Conservation (phyloP, 2,888 invertebrate genomes). For the Noctua janthina region DNA sequence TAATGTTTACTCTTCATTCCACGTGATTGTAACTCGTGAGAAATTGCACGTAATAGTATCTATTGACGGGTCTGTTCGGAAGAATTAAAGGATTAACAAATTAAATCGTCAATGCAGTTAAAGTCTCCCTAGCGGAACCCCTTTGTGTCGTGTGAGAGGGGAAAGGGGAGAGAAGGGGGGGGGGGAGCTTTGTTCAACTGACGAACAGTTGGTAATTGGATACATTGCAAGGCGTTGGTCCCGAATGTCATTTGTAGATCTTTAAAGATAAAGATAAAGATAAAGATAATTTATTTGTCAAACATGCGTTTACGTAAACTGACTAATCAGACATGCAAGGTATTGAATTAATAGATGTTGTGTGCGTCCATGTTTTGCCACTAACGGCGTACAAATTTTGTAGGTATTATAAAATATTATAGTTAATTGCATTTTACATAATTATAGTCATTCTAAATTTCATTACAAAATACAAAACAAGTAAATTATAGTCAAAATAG, state of each 20-base stretch:
- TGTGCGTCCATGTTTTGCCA: too few relatives aligned
- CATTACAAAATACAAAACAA: too few relatives aligned
- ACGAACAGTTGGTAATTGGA: slow-evolving; percentile 34
- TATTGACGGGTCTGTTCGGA: slow-evolving; percentile 40
- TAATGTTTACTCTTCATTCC: background rate
- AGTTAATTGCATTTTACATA: too few relatives aligned
- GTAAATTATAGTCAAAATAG: too few relatives aligned
- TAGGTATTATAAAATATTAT: too few relatives aligned
- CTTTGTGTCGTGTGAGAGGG: slow-evolving; percentile 22
- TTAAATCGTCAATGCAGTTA: slow-evolving; percentile 46
- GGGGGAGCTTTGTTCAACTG: slow-evolving; percentile 12
- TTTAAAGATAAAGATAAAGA: too few relatives aligned
- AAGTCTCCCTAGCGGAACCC: slow-evolving; percentile 26
- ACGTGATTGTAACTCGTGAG: background rate
- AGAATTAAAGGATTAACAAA: slow-evolving; percentile 53
- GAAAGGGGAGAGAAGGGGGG: background rate
- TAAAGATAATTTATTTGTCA: too few relatives aligned
- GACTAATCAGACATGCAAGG: too few relatives aligned
- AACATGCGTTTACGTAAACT: too few relatives aligned
- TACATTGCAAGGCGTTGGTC: background rate
- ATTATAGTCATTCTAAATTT: too few relatives aligned
- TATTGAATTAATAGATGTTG: too few relatives aligned
- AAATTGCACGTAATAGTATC: slow-evolving; percentile 23
- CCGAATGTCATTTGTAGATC: background rate
- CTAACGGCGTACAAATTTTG: too few relatives aligned